Conservation (phyloP, 2,797 vertebrate genomes). For the Peromyscus attwateri region DNA sequence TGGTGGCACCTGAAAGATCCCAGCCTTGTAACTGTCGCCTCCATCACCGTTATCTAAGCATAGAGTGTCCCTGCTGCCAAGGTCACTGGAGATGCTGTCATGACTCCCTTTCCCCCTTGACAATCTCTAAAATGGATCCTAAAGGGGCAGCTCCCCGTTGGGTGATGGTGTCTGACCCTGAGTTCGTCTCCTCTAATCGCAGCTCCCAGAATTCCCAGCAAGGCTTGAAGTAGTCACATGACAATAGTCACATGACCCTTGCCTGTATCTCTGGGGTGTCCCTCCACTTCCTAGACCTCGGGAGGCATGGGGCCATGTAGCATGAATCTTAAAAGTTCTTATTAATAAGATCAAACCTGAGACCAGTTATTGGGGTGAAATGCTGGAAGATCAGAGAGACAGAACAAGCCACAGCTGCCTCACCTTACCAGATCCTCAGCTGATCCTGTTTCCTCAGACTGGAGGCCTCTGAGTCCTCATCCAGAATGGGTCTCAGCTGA, state of each 20-base stretch:
- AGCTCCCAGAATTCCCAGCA: neutral
- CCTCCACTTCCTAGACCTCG: neutral
- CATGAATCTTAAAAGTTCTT: too few species aligned
- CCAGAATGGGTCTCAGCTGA: too few species aligned
- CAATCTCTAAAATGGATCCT: neutral
- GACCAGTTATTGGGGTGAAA: too few species aligned
- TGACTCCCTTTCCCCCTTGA: neutral
- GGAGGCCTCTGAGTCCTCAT: too few species aligned
- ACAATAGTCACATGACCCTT: neutral
- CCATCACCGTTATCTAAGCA: neutral
- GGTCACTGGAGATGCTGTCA: neutral
- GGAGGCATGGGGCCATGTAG: neutral
- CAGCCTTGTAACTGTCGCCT: neutral
- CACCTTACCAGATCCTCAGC: too few species aligned
- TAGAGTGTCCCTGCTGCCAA: neutral
- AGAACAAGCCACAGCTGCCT: too few species aligned
- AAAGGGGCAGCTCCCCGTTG: neutral
- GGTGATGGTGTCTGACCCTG: neutral
- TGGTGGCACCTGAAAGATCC: neutral
- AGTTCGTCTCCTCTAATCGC: neutral
- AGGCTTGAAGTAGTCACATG: neutral
- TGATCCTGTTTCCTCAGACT: too few species aligned
- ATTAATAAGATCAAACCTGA: too few species aligned
- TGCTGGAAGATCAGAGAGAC: too few species aligned
- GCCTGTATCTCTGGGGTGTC: neutral